phyloP scores from a whole-genome alignment of 2,113 vertebrate species.

The Phalacrocorax aristotelis region DNA sequence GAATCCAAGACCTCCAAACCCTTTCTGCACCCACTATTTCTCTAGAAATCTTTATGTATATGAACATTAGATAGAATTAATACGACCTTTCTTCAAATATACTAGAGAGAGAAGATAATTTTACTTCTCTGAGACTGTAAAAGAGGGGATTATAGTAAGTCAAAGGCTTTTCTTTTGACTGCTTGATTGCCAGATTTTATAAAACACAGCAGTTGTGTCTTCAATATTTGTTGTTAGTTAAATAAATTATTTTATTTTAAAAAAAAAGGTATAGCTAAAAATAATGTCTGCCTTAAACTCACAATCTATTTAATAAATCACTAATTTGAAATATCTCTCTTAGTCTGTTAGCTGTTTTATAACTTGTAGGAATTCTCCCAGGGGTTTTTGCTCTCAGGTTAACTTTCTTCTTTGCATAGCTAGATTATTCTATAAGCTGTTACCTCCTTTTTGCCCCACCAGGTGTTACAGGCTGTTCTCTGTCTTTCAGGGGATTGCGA shows the following conservation, averaged over 20 bases:
- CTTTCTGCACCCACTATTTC: background rate
- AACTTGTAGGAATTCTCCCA: background rate
- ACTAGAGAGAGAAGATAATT: background rate
- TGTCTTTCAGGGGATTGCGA: background rate
- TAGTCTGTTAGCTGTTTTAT: background rate
- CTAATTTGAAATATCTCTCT: background rate
- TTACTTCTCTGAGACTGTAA: background rate
- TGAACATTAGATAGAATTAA: background rate
- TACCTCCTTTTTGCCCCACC: background rate
- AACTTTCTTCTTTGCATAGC: background rate
- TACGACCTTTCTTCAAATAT: background rate
- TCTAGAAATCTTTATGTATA: background rate
- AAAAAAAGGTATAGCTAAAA: background rate
- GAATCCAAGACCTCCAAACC: background rate
- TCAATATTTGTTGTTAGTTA: background rate
- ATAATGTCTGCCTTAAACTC: background rate
- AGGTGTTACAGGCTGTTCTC: background rate
- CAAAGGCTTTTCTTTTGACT: background rate
- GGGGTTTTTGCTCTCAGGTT: background rate
- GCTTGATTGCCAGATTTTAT: background rate
- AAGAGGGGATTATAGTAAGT: background rate
- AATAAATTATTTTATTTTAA: background rate
- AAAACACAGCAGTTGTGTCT: background rate
- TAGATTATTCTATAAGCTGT: background rate
- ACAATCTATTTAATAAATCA: background rate